Conservation (phyloP, 23 tunicate genomes). For the Styela plicata region DNA sequence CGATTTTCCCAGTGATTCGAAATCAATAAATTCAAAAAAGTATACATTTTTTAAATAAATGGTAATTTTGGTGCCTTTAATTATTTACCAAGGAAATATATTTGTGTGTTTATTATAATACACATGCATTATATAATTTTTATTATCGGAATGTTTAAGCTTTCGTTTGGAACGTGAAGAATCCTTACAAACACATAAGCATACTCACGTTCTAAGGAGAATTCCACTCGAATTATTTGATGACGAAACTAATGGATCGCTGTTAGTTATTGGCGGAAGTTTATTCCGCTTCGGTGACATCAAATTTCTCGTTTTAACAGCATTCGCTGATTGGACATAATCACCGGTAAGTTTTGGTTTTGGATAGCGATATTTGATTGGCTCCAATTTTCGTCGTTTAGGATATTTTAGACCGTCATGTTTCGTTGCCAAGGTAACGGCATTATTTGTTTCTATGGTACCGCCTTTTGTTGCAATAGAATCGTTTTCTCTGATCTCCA, state of each 20-base stretch:
- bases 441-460: background rate
- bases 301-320: background rate
- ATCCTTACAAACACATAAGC: too few relatives aligned
- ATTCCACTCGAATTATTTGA: background rate
- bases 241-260: background rate
- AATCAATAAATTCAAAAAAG: too few relatives aligned
- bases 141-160: too few relatives aligned
- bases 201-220: too few relatives aligned
- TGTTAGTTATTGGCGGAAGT: background rate
- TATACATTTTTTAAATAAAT: too few relatives aligned
- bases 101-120: too few relatives aligned
- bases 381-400: background rate
- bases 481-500: background rate
- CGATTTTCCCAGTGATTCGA: too few relatives aligned
- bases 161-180: too few relatives aligned
- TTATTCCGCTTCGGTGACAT: background rate
- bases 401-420: background rate
- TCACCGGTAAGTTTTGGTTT: background rate
- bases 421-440: background rate
- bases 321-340: background rate
- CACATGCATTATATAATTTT: too few relatives aligned
- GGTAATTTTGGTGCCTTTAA: too few relatives aligned
- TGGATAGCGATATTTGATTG: background rate
- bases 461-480: background rate
- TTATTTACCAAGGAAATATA: too few relatives aligned